Conservation (phyloP, 2,888 invertebrate species). For the Globia sparganii region DNA sequence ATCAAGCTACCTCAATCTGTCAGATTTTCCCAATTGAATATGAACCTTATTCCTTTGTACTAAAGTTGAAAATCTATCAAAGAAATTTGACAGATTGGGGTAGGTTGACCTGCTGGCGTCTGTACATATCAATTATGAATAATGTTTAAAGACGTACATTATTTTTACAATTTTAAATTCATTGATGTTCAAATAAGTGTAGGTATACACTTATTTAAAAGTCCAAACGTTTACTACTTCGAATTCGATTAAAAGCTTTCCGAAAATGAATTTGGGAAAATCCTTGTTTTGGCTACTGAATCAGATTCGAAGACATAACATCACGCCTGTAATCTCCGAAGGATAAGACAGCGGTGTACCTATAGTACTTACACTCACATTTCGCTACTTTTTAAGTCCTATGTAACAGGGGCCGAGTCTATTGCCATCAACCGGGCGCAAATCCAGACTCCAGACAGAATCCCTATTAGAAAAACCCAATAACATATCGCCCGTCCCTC, state of each 20-base stretch:
- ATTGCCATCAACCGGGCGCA: background rate
- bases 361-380: too few species aligned
- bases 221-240: background rate
- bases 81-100: too few species aligned
- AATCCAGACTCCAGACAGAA: too few species aligned
- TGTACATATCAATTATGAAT: constrained; percentile 15
- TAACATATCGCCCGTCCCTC: too few species aligned
- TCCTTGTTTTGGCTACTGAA: constrained; percentile 11
- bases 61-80: too few species aligned
- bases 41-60: too few species aligned
- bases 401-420: background rate
- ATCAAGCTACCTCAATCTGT: too few species aligned
- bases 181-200: constrained; percentile 4
- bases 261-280: constrained; percentile 10
- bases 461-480: too few species aligned
- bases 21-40: too few species aligned
- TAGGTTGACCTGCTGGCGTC: too few species aligned
- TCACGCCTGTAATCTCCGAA: background rate
- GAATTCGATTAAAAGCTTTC: background rate
- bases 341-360: background rate
- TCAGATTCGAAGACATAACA: background rate
- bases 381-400: background rate
- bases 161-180: constrained; percentile 23
- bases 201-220: constrained; percentile 15
- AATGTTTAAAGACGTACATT: constrained; percentile 14